Base-by-base conservation (phyloP, 92 coral and sea anemone genomes). In the Isaurus tuberculatus region DNA sequence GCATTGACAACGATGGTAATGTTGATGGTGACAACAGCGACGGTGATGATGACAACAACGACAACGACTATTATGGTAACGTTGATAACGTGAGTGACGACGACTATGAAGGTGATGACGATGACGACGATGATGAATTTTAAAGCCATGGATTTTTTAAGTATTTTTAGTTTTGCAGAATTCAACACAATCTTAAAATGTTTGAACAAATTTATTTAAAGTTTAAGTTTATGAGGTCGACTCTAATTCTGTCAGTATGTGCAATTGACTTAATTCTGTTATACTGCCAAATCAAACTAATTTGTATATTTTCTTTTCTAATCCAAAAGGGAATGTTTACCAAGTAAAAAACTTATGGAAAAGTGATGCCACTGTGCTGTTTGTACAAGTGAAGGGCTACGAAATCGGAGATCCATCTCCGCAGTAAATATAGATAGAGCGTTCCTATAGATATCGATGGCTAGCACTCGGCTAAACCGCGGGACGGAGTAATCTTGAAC, bases 341-440 rank as follows among this genome's bases (percentile, higher is more conserved):
- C 91, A 85, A 70, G 75, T 95, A 37, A 91, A 86, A 34, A 95
- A 95, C 85, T 37, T 89, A 14, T 74, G 29, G 68, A 80, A 81
- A 5, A 84, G 87, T 16, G 94, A 90, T 9, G 92, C 98, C 13
- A 71, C 85, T 31, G 43, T 95, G 34, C 75, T 81, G 78, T 95
- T 95, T 78, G 88, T 92, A 10, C 98, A 95, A 79, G 85, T 95
- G 81, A 95, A 95, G 81, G 93, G 94, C 17, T 81, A 77, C 8
- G 34, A 0, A 13, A 48, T 42, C 5, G 34, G n/a, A 0, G 26
- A 8, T 11, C 10, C 30, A 19, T 23, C 48, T 2, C 30, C 15
- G 32, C 32, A 60, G 36, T 8, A 25, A 30, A 8, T 29, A 10
- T 23, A 20, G 23, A 40, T 13, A 1, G 11, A 40, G n/a, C n/a